phyloP scores from a whole-genome alignment of 2,888 invertebrate genomes.

The Listrodromus nycthemerus region DNA sequence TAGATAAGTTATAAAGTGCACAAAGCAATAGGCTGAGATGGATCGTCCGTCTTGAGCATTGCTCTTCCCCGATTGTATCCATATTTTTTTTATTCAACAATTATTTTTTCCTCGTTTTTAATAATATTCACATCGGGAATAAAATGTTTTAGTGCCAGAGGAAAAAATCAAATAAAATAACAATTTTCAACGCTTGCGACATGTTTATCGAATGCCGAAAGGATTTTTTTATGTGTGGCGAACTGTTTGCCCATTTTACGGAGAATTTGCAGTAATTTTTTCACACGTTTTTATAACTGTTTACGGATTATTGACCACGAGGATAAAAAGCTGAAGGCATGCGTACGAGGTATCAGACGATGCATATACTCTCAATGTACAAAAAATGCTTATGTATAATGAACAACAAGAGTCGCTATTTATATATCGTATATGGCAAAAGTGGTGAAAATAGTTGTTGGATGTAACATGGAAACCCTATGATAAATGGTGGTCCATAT shows the following conservation, averaged over 20 bases:
- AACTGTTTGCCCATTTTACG: no score
- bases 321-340: constrained; percentile 36
- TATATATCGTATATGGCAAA: constrained; percentile 27
- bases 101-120: no score
- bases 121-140: no score
- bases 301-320: background rate
- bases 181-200: no score
- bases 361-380: constrained; percentile 43
- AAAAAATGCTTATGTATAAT: constrained; percentile 25
- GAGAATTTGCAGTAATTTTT: no score
- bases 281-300: no score
- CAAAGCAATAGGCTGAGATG: background rate
- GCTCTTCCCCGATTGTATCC: background rate
- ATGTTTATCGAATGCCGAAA: background rate
- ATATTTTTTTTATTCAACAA: background rate
- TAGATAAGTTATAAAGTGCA: constrained; percentile 8
- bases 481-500: no score
- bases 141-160: no score
- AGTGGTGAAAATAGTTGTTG: no score
- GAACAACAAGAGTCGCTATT: constrained; percentile 18
- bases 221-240: background rate
- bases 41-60: background rate
- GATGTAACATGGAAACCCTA: no score
- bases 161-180: no score
- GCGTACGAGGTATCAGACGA: constrained; percentile 57